Percentiles rank a stretch among this genome's conserved stretches.
phyloP scores from a whole-genome alignment of 2,888 invertebrate species.

The Euzetes globulus region DNA sequence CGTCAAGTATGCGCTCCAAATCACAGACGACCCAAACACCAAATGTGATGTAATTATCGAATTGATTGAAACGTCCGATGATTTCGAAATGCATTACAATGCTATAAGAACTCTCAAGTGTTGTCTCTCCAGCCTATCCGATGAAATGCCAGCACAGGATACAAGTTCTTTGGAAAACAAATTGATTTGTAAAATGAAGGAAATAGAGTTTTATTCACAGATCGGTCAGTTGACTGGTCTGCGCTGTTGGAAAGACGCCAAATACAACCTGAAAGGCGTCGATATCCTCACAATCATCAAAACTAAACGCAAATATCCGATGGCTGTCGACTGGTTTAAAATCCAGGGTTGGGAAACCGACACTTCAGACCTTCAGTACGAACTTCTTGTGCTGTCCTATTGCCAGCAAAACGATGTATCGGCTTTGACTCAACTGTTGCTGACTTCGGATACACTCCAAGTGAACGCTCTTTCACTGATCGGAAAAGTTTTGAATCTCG shows the following conservation, averaged over 20 bases:
- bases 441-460: neutral
- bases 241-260: constrained; percentile 35
- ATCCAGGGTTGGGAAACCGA: constrained; percentile 32
- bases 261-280: constrained; percentile 31
- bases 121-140: constrained; percentile 17
- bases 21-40: constrained; percentile 30
- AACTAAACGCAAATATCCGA: constrained; percentile 27
- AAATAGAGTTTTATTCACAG: constrained; percentile 34
- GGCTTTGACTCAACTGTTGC: constrained; percentile 26
- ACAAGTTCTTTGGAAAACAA: neutral
- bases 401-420: constrained; percentile 33
- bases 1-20: constrained; percentile 35
- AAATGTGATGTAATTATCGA: constrained; percentile 31
- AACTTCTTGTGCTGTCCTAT: constrained; percentile 35
- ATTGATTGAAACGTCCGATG: constrained; percentile 23
- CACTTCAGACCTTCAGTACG: constrained; percentile 23
- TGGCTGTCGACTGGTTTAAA: constrained; percentile 34
- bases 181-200: neutral
- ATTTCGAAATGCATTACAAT: constrained; percentile 16
- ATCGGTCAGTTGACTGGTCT: constrained; percentile 36
- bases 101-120: constrained; percentile 33
- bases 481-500: constrained; percentile 33
- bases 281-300: constrained; percentile 38
- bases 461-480: constrained; percentile 20
- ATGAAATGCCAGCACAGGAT: neutral